Evolutionary conservation across 2,888 invertebrate genomes (phyloP).

Genomic region (Lissocephala sabroskyi): DNA sequence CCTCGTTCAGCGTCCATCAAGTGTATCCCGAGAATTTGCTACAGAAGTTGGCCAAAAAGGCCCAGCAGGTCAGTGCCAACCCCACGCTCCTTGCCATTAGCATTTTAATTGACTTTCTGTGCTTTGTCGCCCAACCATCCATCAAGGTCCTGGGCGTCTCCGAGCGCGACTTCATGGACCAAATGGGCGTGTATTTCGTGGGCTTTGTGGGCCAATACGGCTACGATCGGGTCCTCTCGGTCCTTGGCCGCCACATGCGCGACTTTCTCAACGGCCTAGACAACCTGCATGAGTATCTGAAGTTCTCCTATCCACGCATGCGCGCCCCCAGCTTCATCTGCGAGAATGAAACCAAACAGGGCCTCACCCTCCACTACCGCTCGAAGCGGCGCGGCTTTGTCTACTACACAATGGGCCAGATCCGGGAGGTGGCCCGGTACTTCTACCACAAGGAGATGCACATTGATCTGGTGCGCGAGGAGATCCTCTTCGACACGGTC

Average conservation of each 20-base stretch:
- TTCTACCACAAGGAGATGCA: conserved; percentile 96
- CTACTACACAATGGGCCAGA: conserved; percentile 97
- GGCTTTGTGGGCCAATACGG: conserved; percentile 95
- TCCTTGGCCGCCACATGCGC: conserved; percentile 92
- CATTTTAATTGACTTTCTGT: too few relatives aligned
- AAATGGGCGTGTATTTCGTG: conserved; percentile 95
- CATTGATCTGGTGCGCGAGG: conserved; percentile 90
- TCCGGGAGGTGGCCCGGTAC: conserved; percentile 90
- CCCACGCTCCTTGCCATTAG: too few relatives aligned
- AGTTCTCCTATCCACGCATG: conserved; percentile 93
- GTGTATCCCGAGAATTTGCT: conserved; percentile 94
- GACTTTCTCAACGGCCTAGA: conserved; percentile 97
- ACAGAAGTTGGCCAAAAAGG: conserved; percentile 86
- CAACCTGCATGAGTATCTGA: conserved; percentile 96
- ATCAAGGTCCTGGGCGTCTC: conserved; percentile 89
- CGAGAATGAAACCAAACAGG: conserved; percentile 94
- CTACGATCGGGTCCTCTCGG: conserved; percentile 91
- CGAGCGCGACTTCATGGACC: conserved; percentile 92
- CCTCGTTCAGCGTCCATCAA: conserved; percentile 91
- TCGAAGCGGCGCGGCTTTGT: conserved; percentile 95
- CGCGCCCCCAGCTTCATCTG: conserved; percentile 97
- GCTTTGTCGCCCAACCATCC: too few relatives aligned
- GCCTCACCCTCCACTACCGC: conserved; percentile 93
- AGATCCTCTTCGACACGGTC: conserved; percentile 89
- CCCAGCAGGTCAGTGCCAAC: conserved; percentile 80